phyloP scores from a whole-genome alignment of 1,140 invertebrate species.

The Pectinophora gossypiella region DNA sequence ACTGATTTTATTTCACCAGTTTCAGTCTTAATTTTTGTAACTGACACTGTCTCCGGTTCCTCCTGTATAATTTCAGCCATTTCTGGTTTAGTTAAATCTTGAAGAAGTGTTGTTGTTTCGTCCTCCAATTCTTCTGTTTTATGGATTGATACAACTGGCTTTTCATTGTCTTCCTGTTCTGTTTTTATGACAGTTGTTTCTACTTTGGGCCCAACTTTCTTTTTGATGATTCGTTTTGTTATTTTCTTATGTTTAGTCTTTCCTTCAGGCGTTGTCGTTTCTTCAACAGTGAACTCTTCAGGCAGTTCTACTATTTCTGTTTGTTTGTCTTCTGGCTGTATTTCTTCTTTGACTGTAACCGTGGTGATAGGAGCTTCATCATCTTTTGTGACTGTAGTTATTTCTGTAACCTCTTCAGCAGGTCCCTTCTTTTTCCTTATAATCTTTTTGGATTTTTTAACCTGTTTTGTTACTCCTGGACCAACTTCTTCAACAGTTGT shows the following conservation, averaged over 20 bases:
- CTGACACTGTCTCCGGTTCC: conserved; percentile 45
- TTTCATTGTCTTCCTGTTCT: conserved; percentile 66
- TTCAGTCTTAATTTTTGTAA: conserved; percentile 20
- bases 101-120: conserved; percentile 9
- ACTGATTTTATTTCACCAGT: conserved; percentile 30
- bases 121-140: conserved; percentile 29
- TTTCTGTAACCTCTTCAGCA: conserved; percentile 28
- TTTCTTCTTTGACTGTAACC: conserved; percentile 20
- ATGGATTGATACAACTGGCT: conserved; percentile 38
- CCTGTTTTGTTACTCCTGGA: conserved; percentile 16
- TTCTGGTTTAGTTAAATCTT: too few relatives aligned
- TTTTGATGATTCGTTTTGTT: not conserved
- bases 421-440: conserved; percentile 24
- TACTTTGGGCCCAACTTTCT: conserved; percentile 40
- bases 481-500: too few relatives aligned
- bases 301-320: conserved; percentile 19
- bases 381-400: conserved; percentile 4
- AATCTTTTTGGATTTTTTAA: conserved; percentile 13
- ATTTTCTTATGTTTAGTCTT: too few relatives aligned
- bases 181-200: conserved; percentile 65
- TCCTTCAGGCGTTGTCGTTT: conserved; percentile 26
- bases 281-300: conserved; percentile 17
- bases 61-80: conserved; percentile 40
- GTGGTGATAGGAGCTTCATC: conserved; percentile 10
- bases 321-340: conserved; percentile 21